phyloP scores from a whole-genome alignment of 2,797 vertebrate species.

The Darevskia nairensis region DNA sequence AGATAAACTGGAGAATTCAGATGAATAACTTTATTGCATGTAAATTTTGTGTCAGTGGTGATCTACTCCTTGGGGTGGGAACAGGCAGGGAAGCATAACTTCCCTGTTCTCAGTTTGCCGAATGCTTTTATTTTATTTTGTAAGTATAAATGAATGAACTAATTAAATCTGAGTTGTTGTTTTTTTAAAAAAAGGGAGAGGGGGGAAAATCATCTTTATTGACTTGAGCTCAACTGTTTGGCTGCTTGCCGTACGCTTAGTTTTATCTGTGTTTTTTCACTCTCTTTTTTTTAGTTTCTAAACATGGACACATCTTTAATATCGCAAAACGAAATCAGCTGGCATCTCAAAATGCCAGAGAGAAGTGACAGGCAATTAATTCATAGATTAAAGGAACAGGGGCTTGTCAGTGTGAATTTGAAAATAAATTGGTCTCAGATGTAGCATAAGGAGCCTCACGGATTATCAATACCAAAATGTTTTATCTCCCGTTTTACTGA shows the following conservation, averaged over 20 bases:
- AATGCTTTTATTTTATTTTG: background rate
- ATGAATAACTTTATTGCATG: background rate
- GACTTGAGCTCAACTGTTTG: background rate
- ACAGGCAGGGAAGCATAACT: too few relatives aligned
- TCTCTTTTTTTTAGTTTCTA: background rate
- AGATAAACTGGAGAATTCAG: background rate
- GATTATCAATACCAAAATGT: fast-evolving
- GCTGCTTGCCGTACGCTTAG: background rate
- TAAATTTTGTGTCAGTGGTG: background rate
- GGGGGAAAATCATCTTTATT: background rate
- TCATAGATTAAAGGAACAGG: slow-evolving; percentile 5
- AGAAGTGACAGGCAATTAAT: slow-evolving; percentile 29
- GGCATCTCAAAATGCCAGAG: background rate
- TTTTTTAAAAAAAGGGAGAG: background rate
- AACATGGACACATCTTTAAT: background rate
- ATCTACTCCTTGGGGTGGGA: background rate
- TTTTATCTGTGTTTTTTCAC: background rate
- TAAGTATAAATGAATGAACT: background rate
- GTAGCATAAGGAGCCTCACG: background rate
- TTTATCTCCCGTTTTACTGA: slow-evolving; percentile 38
- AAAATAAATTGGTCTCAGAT: slow-evolving; percentile 8
- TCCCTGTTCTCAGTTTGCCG: too few relatives aligned
- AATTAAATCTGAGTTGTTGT: slow-evolving; percentile 14
- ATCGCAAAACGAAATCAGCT: slow-evolving; percentile 8
- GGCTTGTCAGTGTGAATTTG: slow-evolving; percentile 22